Evolutionary conservation across 2,888 invertebrate genomes (phyloP).

Genomic region (Mythimna lalbum): DNA sequence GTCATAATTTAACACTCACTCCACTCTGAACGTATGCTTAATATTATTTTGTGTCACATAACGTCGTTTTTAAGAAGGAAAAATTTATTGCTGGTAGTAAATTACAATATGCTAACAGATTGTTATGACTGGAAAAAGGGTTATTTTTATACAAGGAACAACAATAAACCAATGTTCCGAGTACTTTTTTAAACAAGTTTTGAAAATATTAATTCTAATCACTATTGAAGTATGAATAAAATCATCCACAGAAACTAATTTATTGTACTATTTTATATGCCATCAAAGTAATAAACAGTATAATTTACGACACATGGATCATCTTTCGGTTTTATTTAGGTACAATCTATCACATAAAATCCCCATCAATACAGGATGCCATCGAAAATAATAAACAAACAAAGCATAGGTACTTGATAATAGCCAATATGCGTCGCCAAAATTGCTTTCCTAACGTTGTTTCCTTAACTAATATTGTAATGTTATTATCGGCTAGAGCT

Average conservation of each 20-base stretch:
- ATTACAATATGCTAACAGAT: conserved; percentile 3
- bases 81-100: conserved; percentile 20
- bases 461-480: conserved; percentile 87
- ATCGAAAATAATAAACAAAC: conserved; percentile 67
- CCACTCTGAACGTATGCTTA: conserved; percentile 45
- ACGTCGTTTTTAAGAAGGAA: conserved; percentile 19
- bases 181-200: no score
- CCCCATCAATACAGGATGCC: conserved; percentile 26
- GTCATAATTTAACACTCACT: conserved; percentile 62
- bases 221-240: background rate
- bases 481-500: conserved; percentile 82
- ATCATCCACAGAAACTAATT: conserved; percentile 9
- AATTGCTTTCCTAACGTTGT: conserved; percentile 89
- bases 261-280: background rate
- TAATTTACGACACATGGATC: background rate
- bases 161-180: background rate
- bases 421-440: conserved; percentile 89
- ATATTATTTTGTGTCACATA: conserved; percentile 46
- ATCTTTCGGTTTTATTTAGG: background rate
- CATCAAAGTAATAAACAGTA: background rate
- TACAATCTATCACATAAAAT: conserved; percentile 6
- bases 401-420: conserved; percentile 79
- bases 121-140: conserved; percentile 8
- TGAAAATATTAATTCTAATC: background rate
- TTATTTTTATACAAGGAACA: background rate